Evolutionary conservation across 2,113 vertebrate species (phyloP).

Genomic region (Meleagris gallopavo): DNA sequence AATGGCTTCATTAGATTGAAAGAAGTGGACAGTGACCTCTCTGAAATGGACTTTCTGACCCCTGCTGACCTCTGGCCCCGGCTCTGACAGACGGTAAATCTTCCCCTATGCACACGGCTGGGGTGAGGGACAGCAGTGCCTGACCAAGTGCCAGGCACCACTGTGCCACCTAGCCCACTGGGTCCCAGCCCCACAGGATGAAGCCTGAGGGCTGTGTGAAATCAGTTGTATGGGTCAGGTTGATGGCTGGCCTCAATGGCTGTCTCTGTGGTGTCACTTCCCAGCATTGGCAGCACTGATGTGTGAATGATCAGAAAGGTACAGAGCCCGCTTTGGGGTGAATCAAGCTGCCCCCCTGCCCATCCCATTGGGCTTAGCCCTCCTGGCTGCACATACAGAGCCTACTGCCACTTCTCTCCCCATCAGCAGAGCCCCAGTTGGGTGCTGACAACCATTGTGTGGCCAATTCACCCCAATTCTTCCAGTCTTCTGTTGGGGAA

Average conservation of each 20-base stretch:
- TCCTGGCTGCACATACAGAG: not conserved
- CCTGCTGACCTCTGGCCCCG: constrained; percentile 82
- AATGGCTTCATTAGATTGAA: constrained; percentile 87
- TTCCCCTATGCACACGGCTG: constrained; percentile 67
- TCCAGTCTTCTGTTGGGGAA: not conserved
- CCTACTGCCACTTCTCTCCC: too few relatives aligned
- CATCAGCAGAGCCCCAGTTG: too few relatives aligned
- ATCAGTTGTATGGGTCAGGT: fast-evolving
- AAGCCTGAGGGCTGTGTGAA: not conserved
- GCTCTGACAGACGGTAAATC: constrained; percentile 86
- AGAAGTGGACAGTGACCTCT: constrained; percentile 83
- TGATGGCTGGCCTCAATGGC: fast-evolving
- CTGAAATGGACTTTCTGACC: constrained; percentile 85
- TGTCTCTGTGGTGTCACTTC: not conserved
- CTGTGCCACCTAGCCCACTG: fast-evolving
- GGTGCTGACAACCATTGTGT: fast-evolving
- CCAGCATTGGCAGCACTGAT: not conserved
- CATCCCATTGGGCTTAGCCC: not conserved
- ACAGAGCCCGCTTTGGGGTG: not conserved
- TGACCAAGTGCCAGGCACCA: not conserved
- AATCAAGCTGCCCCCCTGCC: not conserved
- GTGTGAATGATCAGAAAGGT: fast-evolving
- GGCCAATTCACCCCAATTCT: not conserved
- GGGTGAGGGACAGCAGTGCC: not conserved
- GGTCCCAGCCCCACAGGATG: not conserved